phyloP scores from a whole-genome alignment of 2,113 vertebrate genomes.

The Turdus rufiventris region DNA sequence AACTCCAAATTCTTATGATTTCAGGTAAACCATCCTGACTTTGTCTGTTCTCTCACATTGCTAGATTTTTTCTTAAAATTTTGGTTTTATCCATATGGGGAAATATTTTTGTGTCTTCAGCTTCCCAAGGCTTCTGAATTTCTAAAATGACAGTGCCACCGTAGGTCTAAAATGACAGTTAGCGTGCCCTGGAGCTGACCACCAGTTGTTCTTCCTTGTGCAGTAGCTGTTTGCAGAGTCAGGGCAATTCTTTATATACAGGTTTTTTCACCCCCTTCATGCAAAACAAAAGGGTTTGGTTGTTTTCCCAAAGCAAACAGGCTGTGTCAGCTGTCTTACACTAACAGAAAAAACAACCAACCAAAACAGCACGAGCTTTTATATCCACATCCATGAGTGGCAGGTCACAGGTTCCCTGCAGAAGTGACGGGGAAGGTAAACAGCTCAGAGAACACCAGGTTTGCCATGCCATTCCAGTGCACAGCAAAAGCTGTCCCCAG shows the following conservation, averaged over 20 bases:
- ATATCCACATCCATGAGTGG: not conserved
- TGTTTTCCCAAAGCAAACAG: constrained; percentile 54
- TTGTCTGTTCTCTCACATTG: not conserved
- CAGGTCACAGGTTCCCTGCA: constrained; percentile 49
- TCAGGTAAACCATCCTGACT: not conserved
- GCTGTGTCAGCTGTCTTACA: constrained; percentile 47
- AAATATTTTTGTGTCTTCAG: not conserved
- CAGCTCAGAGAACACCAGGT: not conserved
- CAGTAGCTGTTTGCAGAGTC: constrained; percentile 48
- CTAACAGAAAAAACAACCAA: not conserved
- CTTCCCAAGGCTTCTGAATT: not conserved
- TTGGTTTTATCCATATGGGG: not conserved
- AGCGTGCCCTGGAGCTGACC: not conserved
- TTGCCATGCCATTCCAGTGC: constrained; percentile 21
- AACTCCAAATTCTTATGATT: not conserved
- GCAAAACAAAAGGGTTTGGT: constrained; percentile 51
- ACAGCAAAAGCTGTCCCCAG: constrained; percentile 1
- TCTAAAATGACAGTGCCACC: not conserved
- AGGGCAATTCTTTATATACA: constrained; percentile 38
- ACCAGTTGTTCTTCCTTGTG: not conserved
- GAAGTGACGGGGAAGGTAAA: constrained; percentile 34
- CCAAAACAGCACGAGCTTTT: constrained; percentile 32
- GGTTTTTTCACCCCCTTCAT: not conserved
- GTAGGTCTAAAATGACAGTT: not conserved
- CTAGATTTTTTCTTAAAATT: not conserved